These are phyloP conservation scores for Seira sanloemensis DNA, from an alignment of 2,888 invertebrate species.

Conservation along the genomic window DNA sequence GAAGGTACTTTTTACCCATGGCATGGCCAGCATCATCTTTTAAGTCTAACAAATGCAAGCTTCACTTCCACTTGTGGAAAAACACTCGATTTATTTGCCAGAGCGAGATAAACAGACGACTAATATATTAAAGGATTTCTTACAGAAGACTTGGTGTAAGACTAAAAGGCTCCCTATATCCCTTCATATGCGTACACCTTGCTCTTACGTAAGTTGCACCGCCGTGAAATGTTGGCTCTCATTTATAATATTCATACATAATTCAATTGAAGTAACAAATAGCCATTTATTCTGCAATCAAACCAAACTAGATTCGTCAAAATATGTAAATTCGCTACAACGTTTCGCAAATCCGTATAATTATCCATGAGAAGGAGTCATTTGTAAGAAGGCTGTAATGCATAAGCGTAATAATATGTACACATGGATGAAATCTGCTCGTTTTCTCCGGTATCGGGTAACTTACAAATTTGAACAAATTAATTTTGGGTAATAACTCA, in stretches of 20 bases:
- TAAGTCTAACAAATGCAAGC: constrained; percentile 27
- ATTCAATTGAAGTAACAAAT: constrained; percentile 7
- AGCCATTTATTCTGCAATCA: background rate
- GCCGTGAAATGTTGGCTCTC: background rate
- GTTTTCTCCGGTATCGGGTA: no score
- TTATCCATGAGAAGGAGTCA: background rate
- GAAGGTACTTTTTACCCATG: constrained; percentile 2
- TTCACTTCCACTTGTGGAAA: background rate
- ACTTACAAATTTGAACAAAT: background rate
- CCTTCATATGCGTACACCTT: no score
- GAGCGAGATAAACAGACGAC: constrained; percentile 29
- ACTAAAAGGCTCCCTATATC: no score
- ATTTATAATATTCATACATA: background rate
- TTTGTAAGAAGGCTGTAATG: background rate
- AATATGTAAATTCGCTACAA: no score
- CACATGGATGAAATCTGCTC: no score
- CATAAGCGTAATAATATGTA: no score
- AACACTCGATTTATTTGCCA: constrained; percentile 24
- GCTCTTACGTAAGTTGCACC: no score
- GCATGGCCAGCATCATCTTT: constrained; percentile 38
- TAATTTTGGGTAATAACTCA: constrained; percentile 8
- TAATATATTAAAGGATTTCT: background rate
- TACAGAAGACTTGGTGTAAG: constrained; percentile 6
- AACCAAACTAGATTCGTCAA: no score
- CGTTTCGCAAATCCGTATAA: background rate